These are phyloP conservation scores for Macrophya alboannulata DNA, from an alignment of 2,888 invertebrate genomes.

Conservation along the genomic window DNA sequence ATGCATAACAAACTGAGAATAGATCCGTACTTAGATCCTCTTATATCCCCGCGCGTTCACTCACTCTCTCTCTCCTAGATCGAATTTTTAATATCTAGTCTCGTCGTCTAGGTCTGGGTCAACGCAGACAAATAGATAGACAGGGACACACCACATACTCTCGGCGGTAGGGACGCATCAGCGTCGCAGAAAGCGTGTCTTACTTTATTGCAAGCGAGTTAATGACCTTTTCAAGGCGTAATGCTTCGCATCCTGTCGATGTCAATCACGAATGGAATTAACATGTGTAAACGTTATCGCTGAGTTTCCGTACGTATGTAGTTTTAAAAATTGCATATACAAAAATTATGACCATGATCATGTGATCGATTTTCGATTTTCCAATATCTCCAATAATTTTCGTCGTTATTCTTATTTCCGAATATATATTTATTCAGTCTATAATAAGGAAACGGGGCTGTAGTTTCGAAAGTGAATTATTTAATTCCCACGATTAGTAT, in stretches of 20 bases:
- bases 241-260: not conserved
- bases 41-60: slow-evolving; percentile 70
- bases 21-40: slow-evolving; percentile 66
- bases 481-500: not conserved
- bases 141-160: not conserved
- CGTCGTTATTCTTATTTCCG: not conserved
- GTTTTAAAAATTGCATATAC: too few relatives aligned
- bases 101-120: slow-evolving; percentile 41
- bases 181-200: slow-evolving; percentile 44
- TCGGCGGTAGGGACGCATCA: not conserved
- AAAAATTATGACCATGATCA: too few relatives aligned
- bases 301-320: too few relatives aligned
- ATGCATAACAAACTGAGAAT: slow-evolving; percentile 74
- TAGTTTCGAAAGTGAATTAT: slow-evolving; percentile 36
- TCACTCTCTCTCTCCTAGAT: slow-evolving; percentile 58
- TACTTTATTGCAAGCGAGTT: slow-evolving; percentile 22
- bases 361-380: not conserved
- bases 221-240: slow-evolving; percentile 1
- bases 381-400: not conserved
- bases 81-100: slow-evolving; percentile 6
- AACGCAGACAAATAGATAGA: not conserved
- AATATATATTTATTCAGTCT: not conserved
- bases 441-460: not conserved
- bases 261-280: not conserved
- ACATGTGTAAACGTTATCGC: not conserved